Evolutionary conservation across 2,113 vertebrate species (phyloP).

Genomic region (Atrichornis clamosus): DNA sequence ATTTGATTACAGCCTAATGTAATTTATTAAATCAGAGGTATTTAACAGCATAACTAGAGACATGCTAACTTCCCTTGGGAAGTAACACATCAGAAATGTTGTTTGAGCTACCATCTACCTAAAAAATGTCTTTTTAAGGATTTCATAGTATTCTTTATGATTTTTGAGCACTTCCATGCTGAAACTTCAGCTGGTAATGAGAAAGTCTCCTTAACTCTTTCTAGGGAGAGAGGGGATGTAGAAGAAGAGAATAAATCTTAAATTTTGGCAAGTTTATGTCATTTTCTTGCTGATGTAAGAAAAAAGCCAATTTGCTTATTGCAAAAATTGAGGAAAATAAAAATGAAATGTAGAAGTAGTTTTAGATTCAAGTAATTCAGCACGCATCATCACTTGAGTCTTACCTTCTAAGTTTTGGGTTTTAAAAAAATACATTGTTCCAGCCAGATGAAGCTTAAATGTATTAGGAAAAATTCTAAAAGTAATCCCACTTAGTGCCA

Average conservation of each 20-base stretch:
- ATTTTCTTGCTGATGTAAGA: neutral
- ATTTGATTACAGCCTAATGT: neutral
- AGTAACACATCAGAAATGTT: neutral
- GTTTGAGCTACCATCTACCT: neutral
- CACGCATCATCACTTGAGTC: neutral
- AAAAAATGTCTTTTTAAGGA: neutral
- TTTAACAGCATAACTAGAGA: neutral
- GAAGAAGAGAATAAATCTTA: neutral
- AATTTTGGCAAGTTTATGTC: neutral
- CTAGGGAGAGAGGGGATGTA: neutral
- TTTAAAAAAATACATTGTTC: neutral
- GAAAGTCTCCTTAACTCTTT: neutral
- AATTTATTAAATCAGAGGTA: neutral
- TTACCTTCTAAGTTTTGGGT: neutral
- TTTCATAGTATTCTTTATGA: neutral
- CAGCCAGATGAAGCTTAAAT: neutral
- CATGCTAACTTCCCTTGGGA: neutral
- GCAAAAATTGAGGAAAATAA: neutral
- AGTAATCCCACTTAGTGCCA: neutral
- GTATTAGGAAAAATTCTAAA: neutral
- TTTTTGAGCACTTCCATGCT: neutral
- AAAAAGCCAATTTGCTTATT: neutral
- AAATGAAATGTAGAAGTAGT: neutral
- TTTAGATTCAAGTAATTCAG: neutral
- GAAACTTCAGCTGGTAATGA: accelerated